Evolutionary conservation across 2,888 invertebrate species (phyloP).

Genomic region (Eretmocerus hayati): DNA sequence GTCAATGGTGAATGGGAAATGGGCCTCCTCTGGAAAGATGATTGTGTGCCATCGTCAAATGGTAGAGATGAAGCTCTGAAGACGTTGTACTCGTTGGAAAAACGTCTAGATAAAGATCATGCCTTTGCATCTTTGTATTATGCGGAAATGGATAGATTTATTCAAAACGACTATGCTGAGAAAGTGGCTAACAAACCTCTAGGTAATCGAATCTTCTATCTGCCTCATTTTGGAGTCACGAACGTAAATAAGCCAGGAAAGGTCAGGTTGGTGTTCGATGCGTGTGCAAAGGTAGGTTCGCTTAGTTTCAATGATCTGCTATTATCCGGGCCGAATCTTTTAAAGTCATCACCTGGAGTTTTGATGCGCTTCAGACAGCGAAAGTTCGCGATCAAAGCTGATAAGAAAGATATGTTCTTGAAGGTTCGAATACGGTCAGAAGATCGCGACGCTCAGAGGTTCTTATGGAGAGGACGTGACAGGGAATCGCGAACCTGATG

Average conservation of each 20-base stretch:
- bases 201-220: neutral
- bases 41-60: neutral
- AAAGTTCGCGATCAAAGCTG: neutral
- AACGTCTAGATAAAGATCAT: neutral
- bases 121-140: neutral
- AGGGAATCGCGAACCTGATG: neutral
- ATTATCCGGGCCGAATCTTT: neutral
- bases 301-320: neutral
- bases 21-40: neutral
- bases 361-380: too few species aligned
- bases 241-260: neutral
- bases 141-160: neutral
- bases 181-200: neutral
- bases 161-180: conserved; percentile 25
- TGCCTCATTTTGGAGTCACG: neutral
- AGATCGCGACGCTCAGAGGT: conserved; percentile 3
- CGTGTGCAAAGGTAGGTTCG: neutral
- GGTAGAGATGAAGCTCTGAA: neutral
- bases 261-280: conserved; percentile 5
- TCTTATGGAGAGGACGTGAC: neutral
- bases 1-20: neutral
- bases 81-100: neutral
- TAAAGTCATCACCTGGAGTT: neutral
- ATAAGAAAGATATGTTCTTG: conserved; percentile 3
- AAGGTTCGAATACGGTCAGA: neutral